These are phyloP conservation scores for Chrysopa pallens DNA, from an alignment of 1,140 invertebrate species.

Conservation along the genomic window DNA sequence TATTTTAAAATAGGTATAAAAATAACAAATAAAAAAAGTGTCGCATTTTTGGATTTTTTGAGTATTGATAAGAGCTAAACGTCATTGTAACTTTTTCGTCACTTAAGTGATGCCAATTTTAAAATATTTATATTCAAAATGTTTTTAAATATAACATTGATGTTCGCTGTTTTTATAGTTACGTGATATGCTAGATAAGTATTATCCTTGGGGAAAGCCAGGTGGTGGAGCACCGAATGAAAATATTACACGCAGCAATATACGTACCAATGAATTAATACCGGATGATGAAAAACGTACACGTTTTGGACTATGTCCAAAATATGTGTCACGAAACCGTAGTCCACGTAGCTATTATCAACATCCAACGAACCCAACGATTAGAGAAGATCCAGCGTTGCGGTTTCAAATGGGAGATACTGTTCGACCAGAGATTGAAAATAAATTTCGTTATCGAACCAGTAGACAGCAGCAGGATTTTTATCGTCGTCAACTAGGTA, in stretches of 20 bases:
- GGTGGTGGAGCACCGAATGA: conserved; percentile 24
- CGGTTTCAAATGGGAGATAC: conserved; percentile 25
- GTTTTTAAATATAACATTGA: too few relatives aligned
- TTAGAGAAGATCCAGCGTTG: conserved; percentile 29
- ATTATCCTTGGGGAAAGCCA: conserved; percentile 27
- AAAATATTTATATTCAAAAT: too few relatives aligned
- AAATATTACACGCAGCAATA: conserved; percentile 24
- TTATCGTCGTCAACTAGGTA: conserved; percentile 31
- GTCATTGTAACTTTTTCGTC: too few relatives aligned
- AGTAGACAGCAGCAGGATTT: conserved; percentile 24
- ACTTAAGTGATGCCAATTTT: too few relatives aligned
- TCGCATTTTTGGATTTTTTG: too few relatives aligned
- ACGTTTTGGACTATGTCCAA: too few relatives aligned
- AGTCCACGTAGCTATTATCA: too few relatives aligned
- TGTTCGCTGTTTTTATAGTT: conserved; percentile 16
- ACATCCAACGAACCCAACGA: conserved; percentile 11
- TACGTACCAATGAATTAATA: conserved; percentile 25
- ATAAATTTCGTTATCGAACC: conserved; percentile 29
- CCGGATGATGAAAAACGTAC: conserved; percentile 16
- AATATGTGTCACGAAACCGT: too few relatives aligned
- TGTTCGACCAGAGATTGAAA: conserved; percentile 27
- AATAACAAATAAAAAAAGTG: too few relatives aligned
- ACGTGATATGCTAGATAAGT: conserved; percentile 23
- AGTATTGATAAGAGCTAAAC: too few relatives aligned
- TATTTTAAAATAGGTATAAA: too few relatives aligned